Evolutionary conservation across 2,797 vertebrate genomes (phyloP).

Genomic region (Notamacropus eugenii): DNA sequence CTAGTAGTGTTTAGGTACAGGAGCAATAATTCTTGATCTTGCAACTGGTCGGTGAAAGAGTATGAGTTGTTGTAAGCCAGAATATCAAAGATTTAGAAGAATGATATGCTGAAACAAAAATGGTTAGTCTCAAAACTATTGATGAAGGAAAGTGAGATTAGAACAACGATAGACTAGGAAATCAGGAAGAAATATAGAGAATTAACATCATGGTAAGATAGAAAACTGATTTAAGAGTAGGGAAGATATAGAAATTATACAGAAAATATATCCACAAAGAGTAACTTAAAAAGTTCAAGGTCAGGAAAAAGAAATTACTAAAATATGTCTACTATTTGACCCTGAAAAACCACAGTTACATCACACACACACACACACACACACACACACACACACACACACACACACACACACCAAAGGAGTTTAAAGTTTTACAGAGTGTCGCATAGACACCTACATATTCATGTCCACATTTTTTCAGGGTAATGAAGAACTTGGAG

Average conservation of each 20-base stretch:
- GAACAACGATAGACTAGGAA: background rate
- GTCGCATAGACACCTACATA: background rate
- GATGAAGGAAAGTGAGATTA: background rate
- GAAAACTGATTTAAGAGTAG: background rate
- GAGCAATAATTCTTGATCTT: background rate
- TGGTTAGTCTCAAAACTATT: too few relatives aligned
- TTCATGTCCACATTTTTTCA: background rate
- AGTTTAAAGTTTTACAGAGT: background rate
- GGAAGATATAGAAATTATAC: background rate
- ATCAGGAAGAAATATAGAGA: background rate
- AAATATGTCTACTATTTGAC: background rate
- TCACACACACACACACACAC: background rate
- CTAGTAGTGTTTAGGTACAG: background rate
- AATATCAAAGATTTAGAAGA: too few relatives aligned
- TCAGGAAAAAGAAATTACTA: background rate
- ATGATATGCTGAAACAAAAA: too few relatives aligned
- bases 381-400: background rate
- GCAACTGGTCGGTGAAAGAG: background rate
- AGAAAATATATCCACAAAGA: background rate
- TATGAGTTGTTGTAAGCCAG: background rate
- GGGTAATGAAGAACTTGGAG: background rate
- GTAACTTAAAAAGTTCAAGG: background rate
- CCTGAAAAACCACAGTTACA: background rate
- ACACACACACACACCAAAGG: background rate
- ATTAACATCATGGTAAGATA: background rate